Evolutionary conservation across 30 jellyfish, hydroid and myxozoan species (phyloP).

Genomic region (Morbakka virulenta): DNA sequence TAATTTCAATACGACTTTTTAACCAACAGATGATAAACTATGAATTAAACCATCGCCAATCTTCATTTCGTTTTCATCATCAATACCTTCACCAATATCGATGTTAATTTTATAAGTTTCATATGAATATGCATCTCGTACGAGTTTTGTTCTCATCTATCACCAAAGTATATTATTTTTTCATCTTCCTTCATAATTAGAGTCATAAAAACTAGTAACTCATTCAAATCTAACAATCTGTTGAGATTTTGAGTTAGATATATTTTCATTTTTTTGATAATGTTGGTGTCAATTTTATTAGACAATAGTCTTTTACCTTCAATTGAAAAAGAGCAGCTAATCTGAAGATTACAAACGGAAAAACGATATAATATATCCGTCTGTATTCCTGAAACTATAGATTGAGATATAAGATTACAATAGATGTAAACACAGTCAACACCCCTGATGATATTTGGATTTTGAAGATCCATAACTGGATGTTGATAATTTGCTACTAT

Average conservation of each 20-base stretch:
- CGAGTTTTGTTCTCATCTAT: no score
- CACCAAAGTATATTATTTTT: no score
- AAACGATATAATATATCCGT: constrained; percentile 2
- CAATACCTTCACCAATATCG: no score
- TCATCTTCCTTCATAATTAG: no score
- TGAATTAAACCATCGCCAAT: no score
- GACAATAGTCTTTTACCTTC: constrained; percentile 21
- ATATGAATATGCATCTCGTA: no score
- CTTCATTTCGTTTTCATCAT: no score
- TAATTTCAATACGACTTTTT: constrained; percentile 9
- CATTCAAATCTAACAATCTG: no score
- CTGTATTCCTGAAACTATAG: constrained; percentile 2
- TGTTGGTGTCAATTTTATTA: neutral
- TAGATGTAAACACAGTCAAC: constrained; percentile 9
- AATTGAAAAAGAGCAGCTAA: constrained; percentile 3
- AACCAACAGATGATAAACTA: constrained; percentile 18
- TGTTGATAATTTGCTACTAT: neutral
- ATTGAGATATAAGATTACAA: neutral
- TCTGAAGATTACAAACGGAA: constrained; percentile 4
- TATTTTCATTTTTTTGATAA: neutral
- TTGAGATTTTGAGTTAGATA: constrained; percentile 12
- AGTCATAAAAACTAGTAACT: no score
- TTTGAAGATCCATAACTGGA: neutral
- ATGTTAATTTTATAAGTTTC: no score
- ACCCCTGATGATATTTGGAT: constrained; percentile 3